Percentiles rank a stretch among this genome's conserved stretches.
Evolutionary conservation across 2,797 vertebrate species (phyloP).

Genomic region (Phataginus tricuspis): DNA sequence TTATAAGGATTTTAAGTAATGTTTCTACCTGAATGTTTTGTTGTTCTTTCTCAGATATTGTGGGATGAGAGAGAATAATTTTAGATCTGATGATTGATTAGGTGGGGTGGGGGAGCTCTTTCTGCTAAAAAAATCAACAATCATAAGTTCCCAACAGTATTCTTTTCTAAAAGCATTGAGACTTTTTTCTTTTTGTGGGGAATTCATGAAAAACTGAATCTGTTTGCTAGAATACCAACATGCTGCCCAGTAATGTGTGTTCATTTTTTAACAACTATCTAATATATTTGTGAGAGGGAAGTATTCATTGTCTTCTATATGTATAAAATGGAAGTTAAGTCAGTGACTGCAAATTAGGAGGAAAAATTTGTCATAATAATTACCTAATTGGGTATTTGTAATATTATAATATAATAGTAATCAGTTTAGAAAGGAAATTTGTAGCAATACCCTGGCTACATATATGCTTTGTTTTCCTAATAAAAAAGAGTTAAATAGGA

Average conservation of each 20-base stretch:
- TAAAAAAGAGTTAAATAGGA: constrained; percentile 80
- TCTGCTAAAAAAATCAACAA: constrained; percentile 21
- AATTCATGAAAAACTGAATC: constrained; percentile 32
- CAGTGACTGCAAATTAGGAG: not conserved
- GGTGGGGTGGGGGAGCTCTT: not conserved
- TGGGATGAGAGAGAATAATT: constrained; percentile 57
- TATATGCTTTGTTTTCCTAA: constrained; percentile 61
- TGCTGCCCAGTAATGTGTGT: not conserved
- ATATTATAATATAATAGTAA: constrained; percentile 23
- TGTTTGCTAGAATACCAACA: constrained; percentile 28
- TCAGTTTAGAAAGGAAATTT: not conserved
- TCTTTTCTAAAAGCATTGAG: constrained; percentile 55
- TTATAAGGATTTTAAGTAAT: constrained; percentile 33
- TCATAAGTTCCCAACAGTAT: not conserved
- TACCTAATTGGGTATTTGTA: constrained; percentile 51
- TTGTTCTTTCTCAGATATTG: not conserved
- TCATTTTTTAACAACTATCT: constrained; percentile 25
- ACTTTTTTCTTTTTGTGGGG: constrained; percentile 47
- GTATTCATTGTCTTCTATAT: not conserved
- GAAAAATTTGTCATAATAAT: constrained; percentile 47
- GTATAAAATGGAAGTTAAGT: constrained; percentile 29
- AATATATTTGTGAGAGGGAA: not conserved
- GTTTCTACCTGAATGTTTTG: constrained; percentile 40
- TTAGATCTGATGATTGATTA: constrained; percentile 25
- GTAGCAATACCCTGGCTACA: not conserved